Percentiles rank a stretch among this genome's conserved stretches.
Conservation (phyloP, 2,113 vertebrate species). For the Epinephelus moara region DNA sequence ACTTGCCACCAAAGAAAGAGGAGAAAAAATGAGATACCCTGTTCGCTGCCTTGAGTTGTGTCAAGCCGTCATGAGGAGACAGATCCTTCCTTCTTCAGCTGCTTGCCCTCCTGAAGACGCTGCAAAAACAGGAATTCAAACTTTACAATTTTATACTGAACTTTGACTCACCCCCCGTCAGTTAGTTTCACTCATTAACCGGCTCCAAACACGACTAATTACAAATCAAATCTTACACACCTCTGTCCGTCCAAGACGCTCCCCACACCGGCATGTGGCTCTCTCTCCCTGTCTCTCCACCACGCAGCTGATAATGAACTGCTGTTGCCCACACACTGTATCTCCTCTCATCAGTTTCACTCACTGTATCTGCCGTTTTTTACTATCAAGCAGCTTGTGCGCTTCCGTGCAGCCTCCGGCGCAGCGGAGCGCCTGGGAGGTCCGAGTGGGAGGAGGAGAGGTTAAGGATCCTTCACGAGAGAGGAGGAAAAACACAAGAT, state of each 20-base stretch:
- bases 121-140: conserved; percentile 49
- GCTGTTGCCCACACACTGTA: conserved; percentile 57
- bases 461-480: conserved; percentile 73
- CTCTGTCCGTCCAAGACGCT: conserved; percentile 43
- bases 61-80: conserved; percentile 37
- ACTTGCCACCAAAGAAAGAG: background rate
- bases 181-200: background rate
- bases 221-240: conserved; percentile 27
- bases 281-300: conserved; percentile 10
- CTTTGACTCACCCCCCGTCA: conserved; percentile 13
- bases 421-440: conserved; percentile 52
- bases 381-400: conserved; percentile 37
- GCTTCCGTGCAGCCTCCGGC: conserved; percentile 40
- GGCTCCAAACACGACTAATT: background rate
- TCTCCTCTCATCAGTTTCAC: conserved; percentile 50
- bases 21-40: conserved; percentile 51
- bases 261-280: conserved; percentile 47
- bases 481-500: conserved; percentile 32
- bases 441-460: conserved; percentile 79
- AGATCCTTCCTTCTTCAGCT: conserved; percentile 15
- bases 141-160: conserved; percentile 19
- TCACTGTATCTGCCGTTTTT: conserved; percentile 23
- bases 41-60: conserved; percentile 18
- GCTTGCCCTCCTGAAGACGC: conserved; percentile 10
- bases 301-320: conserved; percentile 41